phyloP scores from a whole-genome alignment of 53 echinoderm and acorn worm species.

The Arbacia lixula region DNA sequence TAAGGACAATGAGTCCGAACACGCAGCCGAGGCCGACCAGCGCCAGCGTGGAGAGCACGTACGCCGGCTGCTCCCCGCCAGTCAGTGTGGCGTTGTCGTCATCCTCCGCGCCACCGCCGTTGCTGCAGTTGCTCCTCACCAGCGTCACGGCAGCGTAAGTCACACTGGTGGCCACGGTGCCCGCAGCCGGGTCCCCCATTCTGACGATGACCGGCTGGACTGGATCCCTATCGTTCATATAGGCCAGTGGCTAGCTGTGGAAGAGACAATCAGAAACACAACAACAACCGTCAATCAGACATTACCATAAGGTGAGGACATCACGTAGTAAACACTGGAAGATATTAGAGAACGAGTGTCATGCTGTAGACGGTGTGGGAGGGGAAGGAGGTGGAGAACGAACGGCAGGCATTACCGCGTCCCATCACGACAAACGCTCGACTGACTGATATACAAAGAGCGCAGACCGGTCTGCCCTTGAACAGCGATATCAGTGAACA shows the following conservation, averaged over 20 bases:
- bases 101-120: neutral
- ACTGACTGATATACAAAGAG: no score
- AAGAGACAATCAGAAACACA: neutral
- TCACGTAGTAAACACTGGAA: no score
- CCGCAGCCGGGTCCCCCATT: constrained; percentile 35
- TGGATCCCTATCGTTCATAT: constrained; percentile 30
- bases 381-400: no score
- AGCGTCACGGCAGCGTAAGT: constrained; percentile 6
- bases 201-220: constrained; percentile 32
- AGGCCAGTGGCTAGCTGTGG: constrained; percentile 25
- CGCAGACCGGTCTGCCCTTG: no score
- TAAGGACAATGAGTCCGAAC: constrained; percentile 74
- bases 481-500: no score
- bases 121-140: neutral
- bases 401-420: no score
- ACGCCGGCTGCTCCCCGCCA: neutral
- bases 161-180: neutral
- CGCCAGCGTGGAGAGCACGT: neutral
- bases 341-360: no score
- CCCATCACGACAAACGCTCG: no score
- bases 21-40: constrained; percentile 4
- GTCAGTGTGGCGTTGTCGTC: constrained; percentile 1
- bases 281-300: no score
- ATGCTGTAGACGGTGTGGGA: no score
- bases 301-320: no score